Base-by-base conservation (phyloP, 1,140 invertebrate genomes). In the Macrobrachium rosenbergii region DNA sequence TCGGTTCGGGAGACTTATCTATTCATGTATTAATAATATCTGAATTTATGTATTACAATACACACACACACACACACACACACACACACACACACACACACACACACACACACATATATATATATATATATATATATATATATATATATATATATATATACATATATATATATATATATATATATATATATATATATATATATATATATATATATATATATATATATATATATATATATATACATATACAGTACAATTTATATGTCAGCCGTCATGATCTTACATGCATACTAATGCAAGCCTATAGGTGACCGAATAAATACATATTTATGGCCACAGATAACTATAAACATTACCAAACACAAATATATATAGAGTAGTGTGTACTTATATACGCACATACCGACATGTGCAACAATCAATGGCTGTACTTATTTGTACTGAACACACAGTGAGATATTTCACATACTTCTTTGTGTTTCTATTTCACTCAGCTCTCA, bases 61-160 rank as follows among this genome's bases (percentile, higher is more conserved):
- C n/a, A n/a, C n/a, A n/a, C n/a, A n/a, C n/a, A n/a, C n/a, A n/a
- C n/a, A n/a, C 7, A n/a, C 28, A n/a, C 19, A n/a, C 28, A n/a
- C 19, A n/a, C 28, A n/a, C 28, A 69, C n/a, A 69, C 7, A 69
- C n/a, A 69, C 7, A 69, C 19, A 69, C 28, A 69, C n/a, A 69
- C n/a, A 69, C 28, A 69, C n/a, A 69, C 11, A n/a, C 28, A 69
- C 28, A 69, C n/a, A 69, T 69, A 69, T n/a, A 69, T 14, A 69
- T n/a, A 69, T n/a, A 69, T n/a, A 69, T n/a, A 69, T n/a, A 69
- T 69, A 69, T n/a, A 69, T n/a, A n/a, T n/a, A 69, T n/a, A 69
- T n/a, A 69, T n/a, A 69, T 69, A 69, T n/a, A n/a, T n/a, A 69
- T n/a, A n/a, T 19, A 69, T 19, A 69, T n/a, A 69, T n/a, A n/a